Evolutionary conservation across 2,888 invertebrate genomes (phyloP).

Genomic region (Oscheius sp.): DNA sequence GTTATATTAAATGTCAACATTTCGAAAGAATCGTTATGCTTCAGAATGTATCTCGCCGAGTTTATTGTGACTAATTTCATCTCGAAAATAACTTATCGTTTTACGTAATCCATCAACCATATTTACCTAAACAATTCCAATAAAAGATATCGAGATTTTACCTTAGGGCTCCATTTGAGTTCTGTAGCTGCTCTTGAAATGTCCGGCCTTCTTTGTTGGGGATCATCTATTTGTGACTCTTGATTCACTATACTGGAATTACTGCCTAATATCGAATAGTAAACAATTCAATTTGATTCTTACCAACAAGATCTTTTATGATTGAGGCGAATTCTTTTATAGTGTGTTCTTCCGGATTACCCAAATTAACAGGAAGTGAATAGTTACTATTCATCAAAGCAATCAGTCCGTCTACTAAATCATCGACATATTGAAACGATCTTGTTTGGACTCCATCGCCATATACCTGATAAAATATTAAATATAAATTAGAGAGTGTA

Average conservation of each 20-base stretch:
- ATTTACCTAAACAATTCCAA: constrained; percentile 78
- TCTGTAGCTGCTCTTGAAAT: constrained; percentile 87
- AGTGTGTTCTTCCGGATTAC: constrained; percentile 97
- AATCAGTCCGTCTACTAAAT: constrained; percentile 93
- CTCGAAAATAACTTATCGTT: constrained; percentile 92
- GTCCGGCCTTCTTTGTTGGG: constrained; percentile 91
- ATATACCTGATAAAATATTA: constrained; percentile 75
- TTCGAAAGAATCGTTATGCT: not conserved
- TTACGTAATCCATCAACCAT: constrained; percentile 87
- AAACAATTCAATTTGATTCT: constrained; percentile 48
- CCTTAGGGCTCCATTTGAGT: constrained; percentile 92
- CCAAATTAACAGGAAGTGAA: constrained; percentile 91
- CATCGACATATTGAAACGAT: constrained; percentile 97
- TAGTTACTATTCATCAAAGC: constrained; percentile 91
- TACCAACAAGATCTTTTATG: constrained; percentile 76
- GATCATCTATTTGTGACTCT: constrained; percentile 93
- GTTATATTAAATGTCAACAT: not conserved
- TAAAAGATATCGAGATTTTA: constrained; percentile 71
- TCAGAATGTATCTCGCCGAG: constrained; percentile 24
- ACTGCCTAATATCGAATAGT: constrained; percentile 79
- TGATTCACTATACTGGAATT: constrained; percentile 85
- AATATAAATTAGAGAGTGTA: not conserved
- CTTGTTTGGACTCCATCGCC: constrained; percentile 81
- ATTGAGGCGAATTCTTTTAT: constrained; percentile 82
- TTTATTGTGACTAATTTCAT: constrained; percentile 80